Conservation (phyloP, 2,888 invertebrate genomes). For the Drosophila seclusa region DNA sequence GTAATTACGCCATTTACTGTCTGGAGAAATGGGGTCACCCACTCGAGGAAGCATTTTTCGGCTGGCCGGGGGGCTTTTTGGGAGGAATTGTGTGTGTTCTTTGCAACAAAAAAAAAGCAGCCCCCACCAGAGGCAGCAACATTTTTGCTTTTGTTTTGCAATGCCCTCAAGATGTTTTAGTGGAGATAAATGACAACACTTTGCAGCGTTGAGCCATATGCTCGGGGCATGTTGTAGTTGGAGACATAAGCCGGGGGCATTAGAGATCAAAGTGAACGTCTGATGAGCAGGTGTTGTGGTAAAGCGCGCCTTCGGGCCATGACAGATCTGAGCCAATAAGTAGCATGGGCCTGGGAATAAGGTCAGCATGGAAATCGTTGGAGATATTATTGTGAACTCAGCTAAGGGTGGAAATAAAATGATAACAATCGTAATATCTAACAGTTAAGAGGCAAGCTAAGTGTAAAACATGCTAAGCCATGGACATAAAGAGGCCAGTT, state of each 20-base stretch:
- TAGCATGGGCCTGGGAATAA: slow-evolving; percentile 43
- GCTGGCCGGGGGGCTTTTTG: slow-evolving; percentile 34
- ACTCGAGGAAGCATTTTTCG: slow-evolving; percentile 70
- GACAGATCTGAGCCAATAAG: slow-evolving; percentile 67
- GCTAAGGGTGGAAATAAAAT: slow-evolving; percentile 21
- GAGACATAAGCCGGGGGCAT: slow-evolving; percentile 51
- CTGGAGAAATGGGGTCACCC: slow-evolving; percentile 73
- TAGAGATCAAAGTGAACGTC: slow-evolving; percentile 70
- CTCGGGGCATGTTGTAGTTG: slow-evolving; percentile 4
- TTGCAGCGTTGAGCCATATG: slow-evolving; percentile 62
- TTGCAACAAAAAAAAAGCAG: slow-evolving; percentile 26
- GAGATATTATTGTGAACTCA: slow-evolving; percentile 8
- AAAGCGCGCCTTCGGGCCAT: slow-evolving; percentile 25
- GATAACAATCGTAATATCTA: slow-evolving; percentile 11
- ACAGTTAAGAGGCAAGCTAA: not conserved
- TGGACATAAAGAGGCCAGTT: slow-evolving; percentile 1
- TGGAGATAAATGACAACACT: slow-evolving; percentile 78
- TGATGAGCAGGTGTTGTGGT: slow-evolving; percentile 58
- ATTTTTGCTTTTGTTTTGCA: slow-evolving; percentile 53
- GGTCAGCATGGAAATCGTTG: slow-evolving; percentile 19
- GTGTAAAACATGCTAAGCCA: slow-evolving; percentile 11
- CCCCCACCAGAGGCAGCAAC: slow-evolving; percentile 16
- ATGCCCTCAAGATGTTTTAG: slow-evolving; percentile 71
- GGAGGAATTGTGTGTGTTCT: not conserved
- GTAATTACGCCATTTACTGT: slow-evolving; percentile 81